Evolutionary conservation across 1,140 invertebrate genomes (phyloP).

Genomic region (Calycopis cecrops): DNA sequence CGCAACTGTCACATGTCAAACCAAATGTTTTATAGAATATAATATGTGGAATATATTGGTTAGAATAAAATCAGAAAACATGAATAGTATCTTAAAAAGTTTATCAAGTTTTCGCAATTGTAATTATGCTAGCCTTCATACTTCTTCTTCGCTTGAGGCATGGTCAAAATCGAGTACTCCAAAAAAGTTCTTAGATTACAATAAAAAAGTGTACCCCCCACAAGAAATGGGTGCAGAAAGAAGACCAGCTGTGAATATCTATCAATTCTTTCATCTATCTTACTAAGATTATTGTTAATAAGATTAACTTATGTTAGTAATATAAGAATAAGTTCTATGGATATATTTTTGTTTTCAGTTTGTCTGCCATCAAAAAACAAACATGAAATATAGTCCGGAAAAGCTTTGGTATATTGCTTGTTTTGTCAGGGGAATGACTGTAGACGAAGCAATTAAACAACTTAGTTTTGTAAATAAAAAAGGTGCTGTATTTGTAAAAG

Average conservation of each 20-base stretch:
- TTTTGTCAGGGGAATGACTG: constrained; percentile 91
- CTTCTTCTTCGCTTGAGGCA: constrained; percentile 34
- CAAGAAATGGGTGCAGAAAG: constrained; percentile 83
- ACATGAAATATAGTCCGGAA: constrained; percentile 92
- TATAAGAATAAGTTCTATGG: neutral
- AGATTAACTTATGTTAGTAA: neutral
- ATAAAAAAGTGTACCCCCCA: constrained; percentile 87
- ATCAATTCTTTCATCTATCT: constrained; percentile 5
- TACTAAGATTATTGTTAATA: too few relatives aligned
- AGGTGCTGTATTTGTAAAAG: constrained; percentile 86
- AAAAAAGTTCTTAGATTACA: constrained; percentile 78
- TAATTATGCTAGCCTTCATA: constrained; percentile 33
- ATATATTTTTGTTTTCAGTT: constrained; percentile 78
- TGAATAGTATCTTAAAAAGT: constrained; percentile 22
- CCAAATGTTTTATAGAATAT: too few relatives aligned
- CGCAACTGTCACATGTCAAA: too few relatives aligned
- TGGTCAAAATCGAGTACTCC: constrained; percentile 59
- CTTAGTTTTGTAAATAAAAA: constrained; percentile 89
- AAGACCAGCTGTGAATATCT: constrained; percentile 85
- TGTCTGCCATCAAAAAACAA: constrained; percentile 87
- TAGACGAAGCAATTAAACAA: constrained; percentile 96
- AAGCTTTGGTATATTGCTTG: constrained; percentile 95
- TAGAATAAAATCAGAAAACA: neutral
- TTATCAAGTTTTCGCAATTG: neutral
- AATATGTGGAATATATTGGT: neutral